Evolutionary conservation across 1,140 invertebrate genomes (phyloP).

Genomic region (Bombus affinis): DNA sequence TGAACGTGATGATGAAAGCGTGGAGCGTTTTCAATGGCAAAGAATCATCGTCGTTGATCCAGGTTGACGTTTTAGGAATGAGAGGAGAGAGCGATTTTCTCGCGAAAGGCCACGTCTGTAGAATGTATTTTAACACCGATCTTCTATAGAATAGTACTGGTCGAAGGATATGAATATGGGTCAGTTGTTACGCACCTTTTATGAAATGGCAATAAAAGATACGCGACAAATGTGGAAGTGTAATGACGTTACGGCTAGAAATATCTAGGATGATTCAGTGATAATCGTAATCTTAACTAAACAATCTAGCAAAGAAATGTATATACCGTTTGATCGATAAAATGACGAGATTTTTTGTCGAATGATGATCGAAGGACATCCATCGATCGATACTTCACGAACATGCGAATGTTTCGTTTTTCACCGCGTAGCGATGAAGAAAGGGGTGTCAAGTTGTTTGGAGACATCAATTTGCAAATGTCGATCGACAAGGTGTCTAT

Average conservation of each 20-base stretch:
- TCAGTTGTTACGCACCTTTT: slow-evolving; percentile 1
- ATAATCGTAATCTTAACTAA: not conserved
- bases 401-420: not conserved
- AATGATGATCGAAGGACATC: not conserved
- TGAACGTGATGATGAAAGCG: slow-evolving; percentile 14
- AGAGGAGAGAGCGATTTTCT: not conserved
- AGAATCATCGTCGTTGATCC: not conserved
- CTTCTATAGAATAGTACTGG: not conserved
- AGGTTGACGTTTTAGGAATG: slow-evolving; percentile 15
- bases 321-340: not conserved
- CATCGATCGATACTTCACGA: not conserved
- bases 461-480: not conserved
- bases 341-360: not conserved
- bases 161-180: slow-evolving; percentile 45
- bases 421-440: not conserved
- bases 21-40: not conserved
- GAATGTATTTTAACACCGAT: not conserved
- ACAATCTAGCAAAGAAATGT: not conserved
- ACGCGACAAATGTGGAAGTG: slow-evolving; percentile 15
- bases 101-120: not conserved
- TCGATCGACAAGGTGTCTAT: not conserved
- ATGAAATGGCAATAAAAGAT: slow-evolving; percentile 46
- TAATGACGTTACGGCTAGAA: slow-evolving; percentile 17
- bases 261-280: slow-evolving; percentile 33
- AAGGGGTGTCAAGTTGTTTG: not conserved